These are phyloP conservation scores for Brachylomia viminalis DNA, from an alignment of 2,888 invertebrate genomes.

Conservation along the genomic window DNA sequence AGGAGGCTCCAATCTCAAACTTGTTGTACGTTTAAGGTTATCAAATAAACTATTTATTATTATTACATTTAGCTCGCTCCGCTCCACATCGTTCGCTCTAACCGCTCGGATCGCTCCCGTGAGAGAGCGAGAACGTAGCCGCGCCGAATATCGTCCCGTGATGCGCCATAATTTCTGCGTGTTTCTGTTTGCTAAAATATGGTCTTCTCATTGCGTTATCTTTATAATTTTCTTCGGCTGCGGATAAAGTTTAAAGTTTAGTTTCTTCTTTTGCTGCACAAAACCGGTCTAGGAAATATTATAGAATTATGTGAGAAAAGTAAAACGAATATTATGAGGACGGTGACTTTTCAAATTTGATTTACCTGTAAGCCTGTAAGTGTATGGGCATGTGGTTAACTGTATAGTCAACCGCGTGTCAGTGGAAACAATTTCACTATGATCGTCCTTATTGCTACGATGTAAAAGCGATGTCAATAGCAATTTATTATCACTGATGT, in stretches of 20 bases:
- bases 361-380: neutral
- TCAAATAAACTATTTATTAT: too few relatives aligned
- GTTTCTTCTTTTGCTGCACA: neutral
- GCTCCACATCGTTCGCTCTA: constrained; percentile 9
- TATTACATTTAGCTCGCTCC: neutral
- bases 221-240: neutral
- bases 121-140: constrained; percentile 12
- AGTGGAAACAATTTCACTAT: too few relatives aligned
- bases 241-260: too few relatives aligned
- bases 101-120: constrained; percentile 9
- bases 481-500: neutral
- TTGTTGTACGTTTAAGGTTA: too few relatives aligned
- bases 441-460: neutral
- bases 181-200: constrained; percentile 2
- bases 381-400: neutral
- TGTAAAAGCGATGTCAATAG: neutral
- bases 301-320: neutral
- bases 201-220: neutral
- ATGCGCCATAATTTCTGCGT: constrained; percentile 15
- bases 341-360: neutral
- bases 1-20: too few relatives aligned
- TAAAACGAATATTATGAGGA: neutral
- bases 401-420: neutral
- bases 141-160: neutral
- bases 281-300: too few relatives aligned